phyloP scores from a whole-genome alignment of 2,888 invertebrate species.

The Tenthredo distinguenda region DNA sequence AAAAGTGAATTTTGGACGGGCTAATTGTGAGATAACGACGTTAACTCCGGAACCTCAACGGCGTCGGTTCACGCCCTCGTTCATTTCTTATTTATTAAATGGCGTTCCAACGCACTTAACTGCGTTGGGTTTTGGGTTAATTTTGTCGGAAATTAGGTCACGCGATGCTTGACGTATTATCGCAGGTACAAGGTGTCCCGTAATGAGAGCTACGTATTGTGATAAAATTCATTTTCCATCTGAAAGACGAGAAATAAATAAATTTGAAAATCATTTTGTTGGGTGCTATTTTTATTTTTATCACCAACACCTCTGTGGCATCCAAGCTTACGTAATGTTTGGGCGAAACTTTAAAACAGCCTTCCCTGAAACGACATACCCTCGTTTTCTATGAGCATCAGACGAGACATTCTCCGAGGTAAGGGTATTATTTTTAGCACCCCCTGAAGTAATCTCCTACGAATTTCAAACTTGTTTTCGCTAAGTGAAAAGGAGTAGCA shows the following conservation, averaged over 20 bases:
- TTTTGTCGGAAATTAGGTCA: not conserved
- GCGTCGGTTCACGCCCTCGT: not conserved
- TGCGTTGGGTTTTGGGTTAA: not conserved
- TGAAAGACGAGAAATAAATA: not conserved
- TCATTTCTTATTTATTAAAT: not conserved
- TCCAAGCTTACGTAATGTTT: not conserved
- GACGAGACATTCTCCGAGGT: slow-evolving; percentile 27
- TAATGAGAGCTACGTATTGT: not conserved
- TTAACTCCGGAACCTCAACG: slow-evolving; percentile 9
- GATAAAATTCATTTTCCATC: not conserved
- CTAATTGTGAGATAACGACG: slow-evolving; percentile 27
- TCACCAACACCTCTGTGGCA: not conserved
- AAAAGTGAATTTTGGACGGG: not conserved
- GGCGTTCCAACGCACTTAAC: not conserved
- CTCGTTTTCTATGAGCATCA: not conserved
- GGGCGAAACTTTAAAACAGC: not conserved
- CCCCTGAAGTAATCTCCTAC: slow-evolving; percentile 38
- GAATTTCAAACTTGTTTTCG: slow-evolving; percentile 49
- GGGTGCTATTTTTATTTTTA: not conserved
- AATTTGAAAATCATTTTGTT: not conserved
- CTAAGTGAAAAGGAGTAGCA: slow-evolving; percentile 48
- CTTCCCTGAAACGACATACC: not conserved
- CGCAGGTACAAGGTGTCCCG: not conserved
- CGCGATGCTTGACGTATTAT: not conserved
- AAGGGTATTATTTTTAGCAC: slow-evolving; percentile 41